A percentile compares a stretch with the other conserved stretches of the same genome.
Conservation (phyloP, 1,140 invertebrate genomes). For the Macrotrachela quadricornifera region DNA sequence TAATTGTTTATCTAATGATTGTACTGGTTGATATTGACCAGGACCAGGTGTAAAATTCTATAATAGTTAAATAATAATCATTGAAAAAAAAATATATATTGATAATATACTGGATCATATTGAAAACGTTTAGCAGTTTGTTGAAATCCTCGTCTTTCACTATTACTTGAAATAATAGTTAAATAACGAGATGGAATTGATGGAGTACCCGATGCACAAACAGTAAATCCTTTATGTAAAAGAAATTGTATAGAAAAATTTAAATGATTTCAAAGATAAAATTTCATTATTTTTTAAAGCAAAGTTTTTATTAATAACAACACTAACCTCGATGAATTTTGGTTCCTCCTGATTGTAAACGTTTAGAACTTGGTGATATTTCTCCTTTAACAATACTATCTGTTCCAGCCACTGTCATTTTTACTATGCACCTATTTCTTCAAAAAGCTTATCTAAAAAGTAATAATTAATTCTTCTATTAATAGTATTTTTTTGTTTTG, state of each 20-base stretch:
- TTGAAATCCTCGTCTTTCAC: slow-evolving; percentile 3
- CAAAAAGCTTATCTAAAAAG: slow-evolving; percentile 11
- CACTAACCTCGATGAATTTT: too few relatives aligned
- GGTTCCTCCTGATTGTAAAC: too few relatives aligned
- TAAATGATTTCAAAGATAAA: too few relatives aligned
- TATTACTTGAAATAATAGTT: neutral
- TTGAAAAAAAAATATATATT: neutral
- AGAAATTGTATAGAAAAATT: too few relatives aligned
- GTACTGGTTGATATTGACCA: neutral
- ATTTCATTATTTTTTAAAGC: too few relatives aligned
- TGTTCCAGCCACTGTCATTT: too few relatives aligned
- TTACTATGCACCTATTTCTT: slow-evolving; percentile 30
- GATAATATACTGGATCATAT: neutral
- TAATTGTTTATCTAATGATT: neutral
- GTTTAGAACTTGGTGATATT: too few relatives aligned
- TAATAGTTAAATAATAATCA: neutral
- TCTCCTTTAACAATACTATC: too few relatives aligned
- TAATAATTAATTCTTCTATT: too few relatives aligned
- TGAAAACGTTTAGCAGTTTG: slow-evolving; percentile 5
- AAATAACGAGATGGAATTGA: slow-evolving; percentile 7
- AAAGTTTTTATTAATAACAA: too few relatives aligned
- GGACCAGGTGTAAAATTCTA: slow-evolving; percentile 4
- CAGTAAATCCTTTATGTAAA: neutral
- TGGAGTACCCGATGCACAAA: neutral
- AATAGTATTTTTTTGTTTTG: too few relatives aligned